Evolutionary conservation across 2,797 vertebrate genomes (phyloP), one percentile per base, ranked within the genome.

Genomic region (Catamblyrhynchus diadema): DNA sequence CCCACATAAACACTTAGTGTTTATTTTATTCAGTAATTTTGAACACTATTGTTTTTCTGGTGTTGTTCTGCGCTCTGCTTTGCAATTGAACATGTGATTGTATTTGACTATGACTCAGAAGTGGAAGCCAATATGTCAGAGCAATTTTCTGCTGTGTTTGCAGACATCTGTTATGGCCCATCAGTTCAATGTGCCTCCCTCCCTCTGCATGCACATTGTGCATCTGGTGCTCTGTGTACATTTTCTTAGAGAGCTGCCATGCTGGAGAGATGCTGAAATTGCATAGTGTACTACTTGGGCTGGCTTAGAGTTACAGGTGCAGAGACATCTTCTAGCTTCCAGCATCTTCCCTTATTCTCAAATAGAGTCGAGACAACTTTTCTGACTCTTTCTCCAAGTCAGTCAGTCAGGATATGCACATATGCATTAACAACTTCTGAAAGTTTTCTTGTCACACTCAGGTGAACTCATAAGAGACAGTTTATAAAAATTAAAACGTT

Each of bases 131-230:
- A 1, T 27, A 57, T 3, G 4, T 41, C 37, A 60, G 44, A 66
- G 30, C 7, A 84, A 69, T 30, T 80, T 62, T 56, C 39, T 86
- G 37, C 24, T 1, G 6, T 41, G 14, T 77, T 81, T 71, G 5
- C 32, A 74, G 45, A 30, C 18, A 48, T 50, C 30, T 35, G 14
- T 42, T 57, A 37, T 2, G 9, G 10, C 4, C 14, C 0, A 0
- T 48, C 21, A 22, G 39, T 48, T 54, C 47, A 47, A 9, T 4
- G 9, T n/a, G 5, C 19, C 56, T 69, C 14, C 19, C 14, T 57
- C 5, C 35, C 14, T 42, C 32, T 28, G 12, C 42, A 28, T 37
- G n/a, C 7, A 18, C 3, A 1, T 8, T 20, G 3, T 28, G 8
- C 13, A 21, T 35, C 41, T 71, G 72, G 39, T n/a, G 20, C 9